A percentile compares a stretch with the other conserved stretches of the same genome.
phyloP scores from a whole-genome alignment of 2,888 invertebrate genomes.

The Rhogogaster chlorosoma region DNA sequence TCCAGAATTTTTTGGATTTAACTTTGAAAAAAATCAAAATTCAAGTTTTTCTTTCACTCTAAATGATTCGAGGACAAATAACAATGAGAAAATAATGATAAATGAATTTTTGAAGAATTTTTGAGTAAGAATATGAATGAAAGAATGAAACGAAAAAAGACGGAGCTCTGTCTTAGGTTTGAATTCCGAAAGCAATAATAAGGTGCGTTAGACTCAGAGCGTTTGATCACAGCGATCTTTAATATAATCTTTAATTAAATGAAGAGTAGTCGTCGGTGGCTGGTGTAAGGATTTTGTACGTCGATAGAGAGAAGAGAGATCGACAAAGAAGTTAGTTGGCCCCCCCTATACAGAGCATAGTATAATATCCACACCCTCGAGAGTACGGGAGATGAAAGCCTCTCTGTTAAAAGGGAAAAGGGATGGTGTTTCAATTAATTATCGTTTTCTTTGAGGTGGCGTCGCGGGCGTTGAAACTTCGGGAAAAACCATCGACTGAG shows the following conservation, averaged over 20 bases:
- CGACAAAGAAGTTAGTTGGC: background rate
- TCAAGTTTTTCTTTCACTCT: no score
- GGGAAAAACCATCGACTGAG: background rate
- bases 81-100: no score
- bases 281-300: background rate
- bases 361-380: background rate
- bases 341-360: background rate
- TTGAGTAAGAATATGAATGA: no score
- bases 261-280: background rate
- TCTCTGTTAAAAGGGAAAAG: conserved; percentile 18
- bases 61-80: no score
- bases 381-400: conserved; percentile 27
- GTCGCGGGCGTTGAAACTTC: background rate
- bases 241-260: conserved; percentile 10
- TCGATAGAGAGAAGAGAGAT: background rate
- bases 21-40: no score
- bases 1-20: no score
- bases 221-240: conserved; percentile 7
- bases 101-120: no score
- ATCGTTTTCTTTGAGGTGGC: conserved; percentile 44
- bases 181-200: background rate
- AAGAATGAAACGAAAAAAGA: background rate
- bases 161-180: no score
- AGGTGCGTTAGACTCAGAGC: background rate
- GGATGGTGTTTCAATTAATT: conserved; percentile 45